Base-by-base conservation (phyloP, 2,888 invertebrate species). In the Drosophila meridiana region DNA sequence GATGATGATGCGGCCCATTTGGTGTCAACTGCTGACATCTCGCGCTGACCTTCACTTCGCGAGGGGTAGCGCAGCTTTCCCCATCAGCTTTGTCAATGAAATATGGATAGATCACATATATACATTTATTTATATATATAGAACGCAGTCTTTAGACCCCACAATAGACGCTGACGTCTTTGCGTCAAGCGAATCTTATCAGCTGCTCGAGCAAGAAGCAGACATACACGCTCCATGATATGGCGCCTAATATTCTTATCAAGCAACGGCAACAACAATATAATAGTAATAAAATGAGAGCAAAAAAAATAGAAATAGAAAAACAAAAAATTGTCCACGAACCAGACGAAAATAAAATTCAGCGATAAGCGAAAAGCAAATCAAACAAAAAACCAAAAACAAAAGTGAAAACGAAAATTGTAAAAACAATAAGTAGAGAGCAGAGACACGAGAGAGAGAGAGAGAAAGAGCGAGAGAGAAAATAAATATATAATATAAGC, bases 11-110 rank as follows among this genome's bases (percentile, higher is more conserved):
- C 72, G 80, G 68, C 68, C 80, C 78, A 78, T 78, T 78, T 80
- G 68, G 76, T 71, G 76, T 63, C 71, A 82, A 70, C 60, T 60
- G 83, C 59, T 85, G 83, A 86, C 87, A 76, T 73, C 87, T 80
- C 58, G 47, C 55, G 73, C 58, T 83, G 83, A 84, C 83, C 83
- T 81, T 81, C 78, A 78, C 61, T 42, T 42, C 57, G 61, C 11
- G 63, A 45, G 58, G 26, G 45, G 34, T 13, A 32, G 38, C 20
- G 13, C 42, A 42, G 42, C 40, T 30, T 55, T 55, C 50, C 36
- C 52, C 52, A 53, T 26, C 13, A 36, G 13, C 13, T 80, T 85
- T 71, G 62, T 83, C 73, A 75, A 83, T 83, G 74, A 82, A 88
- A 75, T 67, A 57, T 62, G 73, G 70, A 67, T 57, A 45, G 42